phyloP scores from a whole-genome alignment of 2,113 vertebrate species.

The Serinus canaria region DNA sequence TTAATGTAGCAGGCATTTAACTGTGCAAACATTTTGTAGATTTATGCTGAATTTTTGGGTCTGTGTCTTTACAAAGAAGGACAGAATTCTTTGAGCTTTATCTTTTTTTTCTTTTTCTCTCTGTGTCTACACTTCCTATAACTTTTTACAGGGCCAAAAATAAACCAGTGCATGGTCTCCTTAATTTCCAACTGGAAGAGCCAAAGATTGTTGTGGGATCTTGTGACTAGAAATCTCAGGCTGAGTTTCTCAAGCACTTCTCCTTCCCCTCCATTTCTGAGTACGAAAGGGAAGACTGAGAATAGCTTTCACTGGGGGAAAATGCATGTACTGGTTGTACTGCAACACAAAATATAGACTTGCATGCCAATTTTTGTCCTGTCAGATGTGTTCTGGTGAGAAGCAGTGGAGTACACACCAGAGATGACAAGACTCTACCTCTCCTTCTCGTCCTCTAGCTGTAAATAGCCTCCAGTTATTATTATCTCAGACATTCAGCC shows the following conservation, averaged over 20 bases:
- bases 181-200: background rate
- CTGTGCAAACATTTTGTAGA: background rate
- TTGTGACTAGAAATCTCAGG: background rate
- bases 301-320: background rate
- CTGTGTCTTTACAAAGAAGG: background rate
- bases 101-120: no score
- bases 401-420: background rate
- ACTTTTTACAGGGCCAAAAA: background rate
- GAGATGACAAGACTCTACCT: background rate
- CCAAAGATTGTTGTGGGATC: background rate
- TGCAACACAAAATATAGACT: background rate
- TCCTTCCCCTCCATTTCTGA: background rate
- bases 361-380: background rate
- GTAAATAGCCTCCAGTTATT: conserved; percentile 7
- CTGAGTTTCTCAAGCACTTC: background rate
- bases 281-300: background rate
- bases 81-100: background rate
- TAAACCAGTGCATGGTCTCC: background rate
- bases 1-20: background rate
- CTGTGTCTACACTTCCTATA: background rate
- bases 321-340: background rate
- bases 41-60: background rate
- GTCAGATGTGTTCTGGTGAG: background rate
- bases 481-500: conserved; percentile 3
- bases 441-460: background rate